Base-by-base conservation (phyloP, 2,797 vertebrate genomes). In the Molossus alvarezi region DNA sequence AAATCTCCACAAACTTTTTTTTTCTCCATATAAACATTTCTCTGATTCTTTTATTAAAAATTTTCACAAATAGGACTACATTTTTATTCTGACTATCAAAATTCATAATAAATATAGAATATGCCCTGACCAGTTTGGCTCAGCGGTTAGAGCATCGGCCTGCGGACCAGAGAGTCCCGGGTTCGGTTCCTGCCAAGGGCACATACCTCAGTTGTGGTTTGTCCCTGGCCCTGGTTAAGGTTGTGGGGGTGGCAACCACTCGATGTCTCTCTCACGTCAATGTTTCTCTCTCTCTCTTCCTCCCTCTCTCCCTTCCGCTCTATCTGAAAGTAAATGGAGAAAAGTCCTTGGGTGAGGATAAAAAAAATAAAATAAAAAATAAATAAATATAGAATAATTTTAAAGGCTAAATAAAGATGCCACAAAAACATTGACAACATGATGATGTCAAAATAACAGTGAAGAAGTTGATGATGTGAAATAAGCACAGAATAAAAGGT, bases 11-110 rank as follows among this genome's bases (percentile, higher is more conserved):
- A 75, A 41, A 90, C 2, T 20, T 29, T 27, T 60, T 27, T 21
- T 25, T 91, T 23, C 51, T 53, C 17, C 41, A 62, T 17, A 6
- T 57, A 90, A 71, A 18, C 25, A 77, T 23, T 2, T 89, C 88
- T 69, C 41, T 65, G 21, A 85, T 15, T 77, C 14, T 89, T 9
- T 45, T 60, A 85, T 82, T 90, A 15, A 9, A 45, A 25, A 77
- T 82, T 48, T 89, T 25, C 25, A 72, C 37, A 88, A 76, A 48
- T 64, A 91, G 86, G 13, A 29, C 2, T 21, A 57, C 33, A 79
- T 27, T 0, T 67, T 45, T 41, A 76, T 80, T 76, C 13, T 80
- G 11, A 48, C 67, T 37, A 85, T 92, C n/a, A 94, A 96, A 77
- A 93, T 57, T n/a, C 17, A 29, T 85, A 79, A 58, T 51, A 75